Evolutionary conservation across 2,797 vertebrate genomes (phyloP).

Genomic region (Tragelaphus oryx): DNA sequence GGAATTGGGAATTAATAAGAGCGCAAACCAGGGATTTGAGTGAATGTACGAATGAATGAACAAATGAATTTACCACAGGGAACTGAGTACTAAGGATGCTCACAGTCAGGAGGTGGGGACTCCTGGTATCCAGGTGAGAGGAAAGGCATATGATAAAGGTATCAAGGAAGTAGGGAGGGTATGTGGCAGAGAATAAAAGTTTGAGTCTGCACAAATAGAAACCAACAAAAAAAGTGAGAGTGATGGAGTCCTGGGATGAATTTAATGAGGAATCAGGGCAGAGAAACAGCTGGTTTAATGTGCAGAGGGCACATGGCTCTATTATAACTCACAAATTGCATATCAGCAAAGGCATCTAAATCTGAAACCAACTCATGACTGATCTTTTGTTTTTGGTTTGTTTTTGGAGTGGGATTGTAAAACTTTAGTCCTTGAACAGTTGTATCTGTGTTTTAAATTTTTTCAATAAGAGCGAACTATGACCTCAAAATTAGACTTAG

Average conservation of each 20-base stretch:
- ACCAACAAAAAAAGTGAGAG: neutral
- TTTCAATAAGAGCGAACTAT: constrained; percentile 46
- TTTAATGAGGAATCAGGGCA: neutral
- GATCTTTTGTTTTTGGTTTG: neutral
- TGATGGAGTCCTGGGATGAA: neutral
- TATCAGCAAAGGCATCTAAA: constrained; percentile 64
- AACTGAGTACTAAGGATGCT: neutral
- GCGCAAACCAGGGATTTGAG: neutral
- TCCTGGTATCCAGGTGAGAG: neutral
- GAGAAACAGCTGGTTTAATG: constrained; percentile 39
- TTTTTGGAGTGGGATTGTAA: constrained; percentile 35
- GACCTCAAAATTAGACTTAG: constrained; percentile 19
- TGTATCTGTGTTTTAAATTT: constrained; percentile 36
- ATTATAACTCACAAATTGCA: constrained; percentile 25
- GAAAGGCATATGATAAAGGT: neutral
- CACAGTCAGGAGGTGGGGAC: neutral
- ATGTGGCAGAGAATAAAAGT: neutral
- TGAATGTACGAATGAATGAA: neutral
- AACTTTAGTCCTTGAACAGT: constrained; percentile 55
- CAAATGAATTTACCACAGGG: neutral
- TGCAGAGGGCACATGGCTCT: constrained; percentile 1
- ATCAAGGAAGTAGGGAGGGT: neutral
- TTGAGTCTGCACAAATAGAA: neutral
- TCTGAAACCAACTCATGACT: constrained; percentile 24
- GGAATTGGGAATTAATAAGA: neutral